Conservation (phyloP, 2,888 invertebrate species). For the Standfussiana lucernea region DNA sequence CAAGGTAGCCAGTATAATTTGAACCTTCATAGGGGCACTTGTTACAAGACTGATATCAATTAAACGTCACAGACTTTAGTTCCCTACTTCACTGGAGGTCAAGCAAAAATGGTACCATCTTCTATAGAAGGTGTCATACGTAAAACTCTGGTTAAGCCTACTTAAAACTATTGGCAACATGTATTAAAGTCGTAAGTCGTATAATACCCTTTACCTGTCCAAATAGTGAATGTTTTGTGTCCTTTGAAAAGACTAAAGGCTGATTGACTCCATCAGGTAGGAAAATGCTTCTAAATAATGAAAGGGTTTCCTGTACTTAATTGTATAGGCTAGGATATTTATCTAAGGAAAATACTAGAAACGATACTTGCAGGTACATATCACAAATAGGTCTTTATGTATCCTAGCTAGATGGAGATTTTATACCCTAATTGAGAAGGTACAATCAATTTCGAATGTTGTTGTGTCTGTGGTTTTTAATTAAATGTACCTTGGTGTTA, state of each 20-base stretch:
- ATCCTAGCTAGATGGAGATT: not conserved
- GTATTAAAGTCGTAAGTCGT: constrained; percentile 27
- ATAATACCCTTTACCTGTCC: constrained; percentile 16
- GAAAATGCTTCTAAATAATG: not conserved
- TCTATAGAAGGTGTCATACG: not conserved
- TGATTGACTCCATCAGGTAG: not conserved
- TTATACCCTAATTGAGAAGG: not conserved
- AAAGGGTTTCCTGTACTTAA: not conserved
- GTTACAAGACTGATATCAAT: too few species aligned
- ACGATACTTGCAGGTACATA: not conserved
- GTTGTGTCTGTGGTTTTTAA: not conserved
- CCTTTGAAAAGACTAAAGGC: not conserved
- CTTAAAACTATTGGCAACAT: constrained; percentile 37
- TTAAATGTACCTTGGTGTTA: not conserved
- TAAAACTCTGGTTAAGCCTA: constrained; percentile 19
- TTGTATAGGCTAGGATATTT: not conserved
- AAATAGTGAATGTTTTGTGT: not conserved
- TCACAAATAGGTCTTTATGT: not conserved
- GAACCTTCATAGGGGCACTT: not conserved
- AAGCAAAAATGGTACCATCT: constrained; percentile 3
- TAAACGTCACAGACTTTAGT: not conserved
- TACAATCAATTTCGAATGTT: not conserved
- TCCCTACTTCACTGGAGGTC: not conserved
- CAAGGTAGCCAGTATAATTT: not conserved
- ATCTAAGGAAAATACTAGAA: not conserved